Conservation (phyloP, 2,113 vertebrate species). For the Dasypus novemcinctus region DNA sequence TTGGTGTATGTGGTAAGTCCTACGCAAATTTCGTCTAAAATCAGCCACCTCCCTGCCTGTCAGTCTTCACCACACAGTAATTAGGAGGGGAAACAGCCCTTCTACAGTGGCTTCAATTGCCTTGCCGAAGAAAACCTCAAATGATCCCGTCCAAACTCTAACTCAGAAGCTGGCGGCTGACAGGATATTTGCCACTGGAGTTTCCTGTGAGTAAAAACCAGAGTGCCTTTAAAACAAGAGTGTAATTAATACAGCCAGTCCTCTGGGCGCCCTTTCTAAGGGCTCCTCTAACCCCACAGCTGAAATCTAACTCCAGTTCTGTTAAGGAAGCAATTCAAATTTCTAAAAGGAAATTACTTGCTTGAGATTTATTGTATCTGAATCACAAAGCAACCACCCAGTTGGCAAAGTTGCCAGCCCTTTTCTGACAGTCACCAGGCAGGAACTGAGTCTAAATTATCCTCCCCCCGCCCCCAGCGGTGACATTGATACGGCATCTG, state of each 20-base stretch:
- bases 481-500: not conserved
- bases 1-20: not conserved
- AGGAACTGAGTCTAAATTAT: not conserved
- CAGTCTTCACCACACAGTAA: not conserved
- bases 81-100: not conserved
- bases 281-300: not conserved
- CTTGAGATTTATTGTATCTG: slow-evolving; percentile 43
- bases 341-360: slow-evolving; percentile 56
- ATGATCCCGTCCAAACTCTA: not conserved
- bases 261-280: not conserved
- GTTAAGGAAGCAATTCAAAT: not conserved
- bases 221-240: slow-evolving; percentile 50
- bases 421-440: not conserved
- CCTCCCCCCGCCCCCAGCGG: not conserved
- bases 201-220: slow-evolving; percentile 30
- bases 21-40: not conserved
- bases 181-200: slow-evolving; percentile 16
- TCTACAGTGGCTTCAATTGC: not conserved
- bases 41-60: not conserved
- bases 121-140: slow-evolving; percentile 2
- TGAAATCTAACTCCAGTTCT: slow-evolving; percentile 42
- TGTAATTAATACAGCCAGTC: not conserved
- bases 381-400: slow-evolving; percentile 42
- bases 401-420: not conserved
- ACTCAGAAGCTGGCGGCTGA: not conserved